Conservation (phyloP, 2,113 vertebrate species). For the Muntiacus muntjak region DNA sequence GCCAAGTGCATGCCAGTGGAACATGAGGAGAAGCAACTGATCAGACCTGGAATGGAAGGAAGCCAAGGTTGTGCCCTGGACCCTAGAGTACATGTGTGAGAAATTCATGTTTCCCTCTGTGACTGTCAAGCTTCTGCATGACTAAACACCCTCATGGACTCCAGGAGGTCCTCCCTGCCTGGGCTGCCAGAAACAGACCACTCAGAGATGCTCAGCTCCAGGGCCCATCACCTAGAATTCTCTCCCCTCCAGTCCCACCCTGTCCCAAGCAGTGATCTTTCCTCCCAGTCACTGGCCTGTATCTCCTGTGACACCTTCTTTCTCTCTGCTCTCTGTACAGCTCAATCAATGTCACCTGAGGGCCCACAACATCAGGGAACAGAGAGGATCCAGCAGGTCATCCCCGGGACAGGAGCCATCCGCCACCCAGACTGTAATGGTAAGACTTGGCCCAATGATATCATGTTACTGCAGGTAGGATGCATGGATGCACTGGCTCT, state of each 20-base stretch:
- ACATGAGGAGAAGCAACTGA: neutral
- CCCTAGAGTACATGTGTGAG: neutral
- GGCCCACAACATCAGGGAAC: neutral
- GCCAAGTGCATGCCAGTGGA: too few species aligned
- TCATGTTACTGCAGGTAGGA: neutral
- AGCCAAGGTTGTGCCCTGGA: neutral
- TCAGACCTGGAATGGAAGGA: neutral
- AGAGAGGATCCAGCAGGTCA: neutral
- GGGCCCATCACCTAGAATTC: neutral
- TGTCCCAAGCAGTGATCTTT: too few species aligned
- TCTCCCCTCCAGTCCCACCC: too few species aligned
- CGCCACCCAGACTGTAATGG: neutral
- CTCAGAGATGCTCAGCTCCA: neutral
- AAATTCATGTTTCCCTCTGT: neutral
- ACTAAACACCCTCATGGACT: neutral
- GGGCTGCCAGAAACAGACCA: neutral
- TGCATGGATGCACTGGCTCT: neutral
- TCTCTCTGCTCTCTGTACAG: neutral
- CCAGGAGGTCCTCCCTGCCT: neutral
- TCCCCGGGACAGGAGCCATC: neutral
- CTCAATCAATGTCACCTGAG: slow-evolving; percentile 3
- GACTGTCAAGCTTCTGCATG: neutral
- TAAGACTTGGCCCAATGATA: fast-evolving
- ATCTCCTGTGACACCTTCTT: neutral
- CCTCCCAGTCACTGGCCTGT: too few species aligned